These are phyloP conservation scores for Margaritifera margaritifera DNA, from an alignment of 2,888 invertebrate genomes.

Conservation along the genomic window DNA sequence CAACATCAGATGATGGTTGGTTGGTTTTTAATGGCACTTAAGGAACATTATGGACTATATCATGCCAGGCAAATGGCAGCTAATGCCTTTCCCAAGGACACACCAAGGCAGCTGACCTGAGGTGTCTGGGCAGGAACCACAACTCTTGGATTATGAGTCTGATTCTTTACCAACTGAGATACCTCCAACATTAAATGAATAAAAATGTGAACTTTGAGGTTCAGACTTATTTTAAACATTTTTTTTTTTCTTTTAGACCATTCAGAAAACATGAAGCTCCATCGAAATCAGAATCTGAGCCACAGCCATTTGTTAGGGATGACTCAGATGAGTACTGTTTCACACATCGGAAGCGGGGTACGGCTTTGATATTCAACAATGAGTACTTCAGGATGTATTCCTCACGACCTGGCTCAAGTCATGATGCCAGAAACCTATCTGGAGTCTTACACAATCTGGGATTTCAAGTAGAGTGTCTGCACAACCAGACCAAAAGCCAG, in stretches of 20 bases:
- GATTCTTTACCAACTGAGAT: too few relatives aligned
- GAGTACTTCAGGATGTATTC: slow-evolving; percentile 80
- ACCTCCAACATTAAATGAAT: too few relatives aligned
- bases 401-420: slow-evolving; percentile 83
- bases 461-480: slow-evolving; percentile 81
- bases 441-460: slow-evolving; percentile 76
- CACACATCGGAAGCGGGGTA: slow-evolving; percentile 84
- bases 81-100: too few relatives aligned
- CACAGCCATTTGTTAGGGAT: slow-evolving; percentile 14
- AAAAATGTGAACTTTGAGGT: too few relatives aligned
- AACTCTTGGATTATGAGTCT: too few relatives aligned
- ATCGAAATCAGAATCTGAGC: background rate
- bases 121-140: too few relatives aligned
- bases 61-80: too few relatives aligned
- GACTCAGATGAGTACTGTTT: slow-evolving; percentile 82
- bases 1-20: too few relatives aligned
- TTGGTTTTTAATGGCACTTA: too few relatives aligned
- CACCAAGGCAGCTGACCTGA: too few relatives aligned
- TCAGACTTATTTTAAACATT: too few relatives aligned
- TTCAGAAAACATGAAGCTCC: slow-evolving; percentile 4
- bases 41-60: too few relatives aligned
- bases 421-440: slow-evolving; percentile 84
- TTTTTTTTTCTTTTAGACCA: slow-evolving; percentile 5
- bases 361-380: slow-evolving; percentile 92
- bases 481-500: slow-evolving; percentile 80